A percentile compares a stretch with the other conserved stretches of the same genome.
Evolutionary conservation across 2,888 invertebrate genomes (phyloP).

Genomic region (Blastobasis lacticolella): DNA sequence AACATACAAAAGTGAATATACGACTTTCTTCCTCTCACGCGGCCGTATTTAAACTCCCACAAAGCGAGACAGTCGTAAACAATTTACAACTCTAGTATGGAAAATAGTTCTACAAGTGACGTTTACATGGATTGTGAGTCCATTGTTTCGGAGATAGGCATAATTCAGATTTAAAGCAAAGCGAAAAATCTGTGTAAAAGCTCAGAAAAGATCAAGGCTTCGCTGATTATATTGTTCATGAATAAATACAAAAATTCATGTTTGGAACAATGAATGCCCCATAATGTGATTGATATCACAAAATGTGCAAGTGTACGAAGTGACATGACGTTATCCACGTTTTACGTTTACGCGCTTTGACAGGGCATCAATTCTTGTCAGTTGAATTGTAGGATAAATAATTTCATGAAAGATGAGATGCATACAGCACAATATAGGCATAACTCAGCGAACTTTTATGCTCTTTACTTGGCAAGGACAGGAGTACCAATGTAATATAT

Average conservation of each 20-base stretch:
- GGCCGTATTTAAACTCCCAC: slow-evolving; percentile 27
- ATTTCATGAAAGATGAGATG: too few relatives aligned
- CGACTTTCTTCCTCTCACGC: neutral
- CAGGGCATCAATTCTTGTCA: too few relatives aligned
- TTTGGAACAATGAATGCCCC: slow-evolving; percentile 1
- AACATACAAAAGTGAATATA: neutral
- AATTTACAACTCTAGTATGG: slow-evolving; percentile 32
- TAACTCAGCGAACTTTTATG: too few relatives aligned
- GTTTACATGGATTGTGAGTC: slow-evolving; percentile 29
- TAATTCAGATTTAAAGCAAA: slow-evolving; percentile 9
- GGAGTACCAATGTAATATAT: too few relatives aligned
- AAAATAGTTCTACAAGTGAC: slow-evolving; percentile 36
- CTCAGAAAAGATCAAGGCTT: slow-evolving; percentile 28
- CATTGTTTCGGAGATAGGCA: slow-evolving; percentile 34
- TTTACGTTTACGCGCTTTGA: too few relatives aligned
- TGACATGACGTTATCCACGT: neutral
- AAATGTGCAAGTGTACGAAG: neutral
- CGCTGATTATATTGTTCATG: slow-evolving; percentile 25
- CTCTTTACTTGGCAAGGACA: too few relatives aligned
- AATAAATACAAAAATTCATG: slow-evolving; percentile 17
- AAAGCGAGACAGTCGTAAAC: slow-evolving; percentile 26
- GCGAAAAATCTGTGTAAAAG: slow-evolving; percentile 21
- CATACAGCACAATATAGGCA: too few relatives aligned
- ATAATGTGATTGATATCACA: too few relatives aligned
- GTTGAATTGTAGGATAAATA: too few relatives aligned